Percentiles rank a stretch among this genome's conserved stretches.
Conservation (phyloP, 2,797 vertebrate genomes). For the Erpetoichthys calabaricus region DNA sequence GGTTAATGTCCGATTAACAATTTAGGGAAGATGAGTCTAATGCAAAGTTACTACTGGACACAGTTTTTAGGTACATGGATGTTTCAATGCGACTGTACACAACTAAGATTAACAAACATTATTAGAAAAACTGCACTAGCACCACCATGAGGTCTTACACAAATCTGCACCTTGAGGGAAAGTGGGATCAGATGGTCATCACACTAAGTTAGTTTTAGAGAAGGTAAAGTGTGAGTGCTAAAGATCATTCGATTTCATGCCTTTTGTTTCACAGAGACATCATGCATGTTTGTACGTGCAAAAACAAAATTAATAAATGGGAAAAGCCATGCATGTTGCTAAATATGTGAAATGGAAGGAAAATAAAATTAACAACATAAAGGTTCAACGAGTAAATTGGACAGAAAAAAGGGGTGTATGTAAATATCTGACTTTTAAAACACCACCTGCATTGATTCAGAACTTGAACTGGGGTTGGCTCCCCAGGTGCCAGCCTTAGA, state of each 20-base stretch:
- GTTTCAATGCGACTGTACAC: too few species aligned
- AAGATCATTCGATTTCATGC: not conserved
- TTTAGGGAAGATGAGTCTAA: too few species aligned
- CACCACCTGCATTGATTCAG: conserved; percentile 97
- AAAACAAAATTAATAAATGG: conserved; percentile 17
- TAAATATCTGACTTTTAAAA: conserved; percentile 26
- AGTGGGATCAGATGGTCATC: too few species aligned
- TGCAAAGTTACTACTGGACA: too few species aligned
- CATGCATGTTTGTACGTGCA: conserved; percentile 31
- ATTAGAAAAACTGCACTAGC: too few species aligned
- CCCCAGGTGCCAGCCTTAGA: conserved; percentile 96
- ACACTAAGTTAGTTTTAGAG: too few species aligned
- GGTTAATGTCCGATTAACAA: too few species aligned
- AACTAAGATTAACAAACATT: too few species aligned
- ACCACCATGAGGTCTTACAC: too few species aligned
- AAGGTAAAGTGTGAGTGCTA: too few species aligned
- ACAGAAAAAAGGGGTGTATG: not conserved
- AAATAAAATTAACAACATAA: conserved; percentile 1
- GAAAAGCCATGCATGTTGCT: conserved; percentile 22
- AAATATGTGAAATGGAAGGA: not conserved
- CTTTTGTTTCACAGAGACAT: not conserved
- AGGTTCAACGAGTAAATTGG: not conserved
- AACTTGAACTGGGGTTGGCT: conserved; percentile 90
- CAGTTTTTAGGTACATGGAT: too few species aligned
- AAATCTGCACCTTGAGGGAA: too few species aligned